Evolutionary conservation across 2,888 invertebrate species (phyloP).

Genomic region (Colostygia pectinataria): DNA sequence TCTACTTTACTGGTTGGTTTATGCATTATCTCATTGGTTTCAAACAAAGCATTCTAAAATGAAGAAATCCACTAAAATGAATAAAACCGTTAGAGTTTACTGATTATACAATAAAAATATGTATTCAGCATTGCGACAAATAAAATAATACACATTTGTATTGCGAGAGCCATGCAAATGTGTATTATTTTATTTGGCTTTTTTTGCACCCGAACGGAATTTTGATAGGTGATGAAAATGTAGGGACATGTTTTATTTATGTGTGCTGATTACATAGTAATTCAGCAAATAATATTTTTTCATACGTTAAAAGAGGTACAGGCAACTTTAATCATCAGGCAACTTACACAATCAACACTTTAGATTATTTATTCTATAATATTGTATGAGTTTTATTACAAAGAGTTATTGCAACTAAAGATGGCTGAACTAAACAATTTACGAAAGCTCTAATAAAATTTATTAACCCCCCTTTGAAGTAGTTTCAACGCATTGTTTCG

Average conservation of each 20-base stretch:
- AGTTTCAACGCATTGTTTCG: conserved; percentile 12
- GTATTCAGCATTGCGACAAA: conserved; percentile 6
- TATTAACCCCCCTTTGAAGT: too few species aligned
- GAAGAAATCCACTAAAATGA: background rate
- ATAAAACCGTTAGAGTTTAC: background rate
- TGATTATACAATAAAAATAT: background rate
- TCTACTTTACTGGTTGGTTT: too few species aligned
- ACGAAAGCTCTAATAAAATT: too few species aligned
- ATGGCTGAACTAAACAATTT: too few species aligned
- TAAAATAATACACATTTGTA: background rate
- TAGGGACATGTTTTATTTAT: conserved; percentile 1
- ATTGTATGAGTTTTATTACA: too few species aligned
- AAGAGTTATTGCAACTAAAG: too few species aligned
- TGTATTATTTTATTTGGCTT: background rate
- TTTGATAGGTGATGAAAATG: conserved; percentile 9
- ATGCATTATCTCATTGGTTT: background rate
- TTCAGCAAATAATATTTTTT: background rate
- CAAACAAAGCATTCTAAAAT: background rate
- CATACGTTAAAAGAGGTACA: too few species aligned
- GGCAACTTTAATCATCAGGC: too few species aligned
- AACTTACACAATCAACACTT: too few species aligned
- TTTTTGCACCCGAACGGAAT: conserved; percentile 14
- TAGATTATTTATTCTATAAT: too few species aligned
- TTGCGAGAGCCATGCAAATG: background rate
- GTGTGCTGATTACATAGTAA: background rate